Conservation (phyloP, 2,888 invertebrate species). For the Trachelus troglodyta region DNA sequence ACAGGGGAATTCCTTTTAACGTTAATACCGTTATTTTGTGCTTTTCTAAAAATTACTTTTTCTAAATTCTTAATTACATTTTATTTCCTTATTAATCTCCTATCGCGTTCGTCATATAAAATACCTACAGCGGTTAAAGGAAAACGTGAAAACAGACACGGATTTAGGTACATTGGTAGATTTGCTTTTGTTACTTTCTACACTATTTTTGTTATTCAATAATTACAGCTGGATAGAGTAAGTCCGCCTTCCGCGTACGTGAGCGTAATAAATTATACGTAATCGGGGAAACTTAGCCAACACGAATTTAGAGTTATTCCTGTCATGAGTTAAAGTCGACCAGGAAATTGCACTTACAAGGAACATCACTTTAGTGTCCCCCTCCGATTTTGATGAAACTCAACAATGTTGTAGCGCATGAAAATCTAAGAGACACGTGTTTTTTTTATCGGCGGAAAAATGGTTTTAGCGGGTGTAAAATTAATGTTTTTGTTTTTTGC, state of each 20-base stretch:
- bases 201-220: not conserved
- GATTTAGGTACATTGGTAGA: not conserved
- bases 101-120: too few relatives aligned
- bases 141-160: not conserved
- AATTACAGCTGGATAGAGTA: not conserved
- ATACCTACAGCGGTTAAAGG: too few relatives aligned
- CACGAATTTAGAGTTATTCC: not conserved
- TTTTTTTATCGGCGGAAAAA: too few relatives aligned
- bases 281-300: not conserved
- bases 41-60: not conserved
- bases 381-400: too few relatives aligned
- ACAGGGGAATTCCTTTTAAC: not conserved
- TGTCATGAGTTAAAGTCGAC: not conserved
- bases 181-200: slow-evolving; percentile 1
- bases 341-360: not conserved
- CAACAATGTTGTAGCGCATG: too few relatives aligned
- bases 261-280: not conserved
- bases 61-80: not conserved
- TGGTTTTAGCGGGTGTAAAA: too few relatives aligned
- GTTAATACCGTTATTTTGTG: not conserved
- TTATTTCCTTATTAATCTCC: not conserved
- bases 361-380: too few relatives aligned
- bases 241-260: not conserved
- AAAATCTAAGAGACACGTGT: too few relatives aligned
- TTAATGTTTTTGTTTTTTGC: too few relatives aligned